phyloP scores from a whole-genome alignment of 2,113 vertebrate genomes.

The Oncorhynchus nerka region DNA sequence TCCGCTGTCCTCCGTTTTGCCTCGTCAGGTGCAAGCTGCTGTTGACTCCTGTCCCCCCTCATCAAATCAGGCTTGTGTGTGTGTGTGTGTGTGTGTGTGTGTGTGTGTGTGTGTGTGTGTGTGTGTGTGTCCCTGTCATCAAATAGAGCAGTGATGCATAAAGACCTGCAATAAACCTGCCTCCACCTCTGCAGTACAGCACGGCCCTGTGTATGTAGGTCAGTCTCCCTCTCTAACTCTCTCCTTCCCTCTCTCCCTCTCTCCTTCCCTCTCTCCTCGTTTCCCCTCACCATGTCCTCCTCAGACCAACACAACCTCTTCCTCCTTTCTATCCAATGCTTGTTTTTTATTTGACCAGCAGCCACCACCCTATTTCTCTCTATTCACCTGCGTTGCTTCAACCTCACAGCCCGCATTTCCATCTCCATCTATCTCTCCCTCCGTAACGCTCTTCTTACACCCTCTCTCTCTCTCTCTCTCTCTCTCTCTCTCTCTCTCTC shows the following conservation, averaged over 20 bases:
- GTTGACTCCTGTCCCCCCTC: constrained; percentile 11
- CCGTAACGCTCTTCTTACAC: constrained; percentile 32
- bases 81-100: not conserved
- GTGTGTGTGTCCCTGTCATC: constrained; percentile 3
- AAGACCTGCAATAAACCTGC: constrained; percentile 47
- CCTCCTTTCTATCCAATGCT: constrained; percentile 10
- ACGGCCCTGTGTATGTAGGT: constrained; percentile 60
- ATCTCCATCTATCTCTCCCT: not conserved
- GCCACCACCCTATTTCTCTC: constrained; percentile 8
- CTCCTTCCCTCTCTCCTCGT: not conserved
- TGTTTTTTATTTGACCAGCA: constrained; percentile 1
- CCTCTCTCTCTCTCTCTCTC: not conserved
- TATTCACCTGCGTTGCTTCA: constrained; percentile 14
- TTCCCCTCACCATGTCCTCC: constrained; percentile 11
- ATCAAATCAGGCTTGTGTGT: constrained; percentile 17
- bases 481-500: constrained; percentile 4
- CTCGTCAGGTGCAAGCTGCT: constrained; percentile 24
- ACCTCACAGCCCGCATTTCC: not conserved
- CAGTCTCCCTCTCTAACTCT: constrained; percentile 39
- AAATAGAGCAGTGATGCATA: constrained; percentile 16
- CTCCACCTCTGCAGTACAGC: constrained; percentile 52
- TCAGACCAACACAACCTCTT: constrained; percentile 9
- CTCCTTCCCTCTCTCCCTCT: constrained; percentile 9
- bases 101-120: not conserved
- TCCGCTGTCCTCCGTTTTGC: constrained; percentile 6